Evolutionary conservation across 37 sponge, comb jelly and placozoan genomes (phyloP), one percentile per base, ranked within the genome.

Genomic region (Lycopodina hypogea): DNA sequence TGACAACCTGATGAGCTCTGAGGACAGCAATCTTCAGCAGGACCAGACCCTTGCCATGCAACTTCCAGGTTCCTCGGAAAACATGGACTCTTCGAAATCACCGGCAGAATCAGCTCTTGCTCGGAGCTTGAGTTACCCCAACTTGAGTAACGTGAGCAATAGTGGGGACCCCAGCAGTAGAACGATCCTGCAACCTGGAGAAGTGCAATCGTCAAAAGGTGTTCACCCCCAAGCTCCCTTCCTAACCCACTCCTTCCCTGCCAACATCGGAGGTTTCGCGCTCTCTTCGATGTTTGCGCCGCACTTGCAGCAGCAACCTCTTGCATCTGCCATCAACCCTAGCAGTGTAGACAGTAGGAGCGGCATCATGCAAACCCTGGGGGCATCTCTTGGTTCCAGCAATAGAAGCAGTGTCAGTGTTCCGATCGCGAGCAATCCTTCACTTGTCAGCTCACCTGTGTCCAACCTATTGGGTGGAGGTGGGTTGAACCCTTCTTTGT

Each of bases 201-300:
- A 60, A 6, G 29, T 4, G 4, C 61, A 60, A 12, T 7, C 61
- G 29, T 48, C 71, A 4, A 70, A 36, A 23, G 48, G 29, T 4
- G 42, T 48, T 41, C n/a, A 35, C 45, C 23, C 42, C 1, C 29
- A 70, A 22, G 61, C 17, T 28, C 61, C 61, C n/a, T 7, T 40
- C 71, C 26, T 23, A 2, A 40, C 23, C 22, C 71, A 45, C 45
- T 70, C 71, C 14, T 45, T 70, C 14, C 48, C 42, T 41, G 68
- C 68, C 21, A 42, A 40, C 26, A 12, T 70, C 22, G 45, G 70
- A 14, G 36, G 70, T 35, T 70, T 70, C 45, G 17, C 70, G 3
- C 45, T 42, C 26, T 42, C 70, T 22, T 70, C 70, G 22, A 70
- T 70, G 70, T 42, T 70, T 35, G 45, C 45, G 14, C 36, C 70